Evolutionary conservation across 2,888 invertebrate species (phyloP).

Genomic region (Busseola fusca): DNA sequence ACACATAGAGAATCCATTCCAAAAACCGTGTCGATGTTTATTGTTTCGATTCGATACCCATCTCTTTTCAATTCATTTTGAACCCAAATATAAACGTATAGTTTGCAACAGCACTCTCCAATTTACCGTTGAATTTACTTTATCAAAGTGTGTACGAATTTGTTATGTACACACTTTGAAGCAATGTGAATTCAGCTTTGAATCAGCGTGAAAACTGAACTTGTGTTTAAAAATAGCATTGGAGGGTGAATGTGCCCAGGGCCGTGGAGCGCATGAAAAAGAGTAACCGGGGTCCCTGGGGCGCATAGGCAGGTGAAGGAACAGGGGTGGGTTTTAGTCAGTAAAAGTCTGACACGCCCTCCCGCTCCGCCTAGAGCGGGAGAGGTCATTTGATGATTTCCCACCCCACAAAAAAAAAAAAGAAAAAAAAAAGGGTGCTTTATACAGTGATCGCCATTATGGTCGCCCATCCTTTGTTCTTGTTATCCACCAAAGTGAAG

Average conservation of each 20-base stretch:
- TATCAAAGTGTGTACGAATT: neutral
- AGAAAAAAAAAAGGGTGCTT: too few relatives aligned
- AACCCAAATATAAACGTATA: slow-evolving; percentile 15
- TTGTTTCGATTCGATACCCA: neutral
- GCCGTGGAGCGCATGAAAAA: too few relatives aligned
- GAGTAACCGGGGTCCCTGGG: too few relatives aligned
- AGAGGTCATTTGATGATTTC: too few relatives aligned
- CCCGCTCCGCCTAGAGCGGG: too few relatives aligned
- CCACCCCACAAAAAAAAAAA: too few relatives aligned
- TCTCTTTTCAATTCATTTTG: neutral
- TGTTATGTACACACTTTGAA: neutral
- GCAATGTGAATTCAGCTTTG: neutral
- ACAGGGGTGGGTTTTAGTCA: too few relatives aligned
- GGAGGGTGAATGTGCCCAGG: too few relatives aligned
- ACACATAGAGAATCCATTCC: neutral
- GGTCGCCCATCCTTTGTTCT: neutral
- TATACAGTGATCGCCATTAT: neutral
- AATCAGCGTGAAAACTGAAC: neutral
- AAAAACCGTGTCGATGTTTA: neutral
- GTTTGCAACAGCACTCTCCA: slow-evolving; percentile 9
- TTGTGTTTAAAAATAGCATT: neutral
- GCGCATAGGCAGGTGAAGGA: too few relatives aligned
- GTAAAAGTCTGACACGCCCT: too few relatives aligned
- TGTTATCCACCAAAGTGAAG: neutral
- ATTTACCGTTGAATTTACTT: slow-evolving; percentile 12